Conservation (phyloP, 64 coral and sea anemone species). For the Montipora capricornis region DNA sequence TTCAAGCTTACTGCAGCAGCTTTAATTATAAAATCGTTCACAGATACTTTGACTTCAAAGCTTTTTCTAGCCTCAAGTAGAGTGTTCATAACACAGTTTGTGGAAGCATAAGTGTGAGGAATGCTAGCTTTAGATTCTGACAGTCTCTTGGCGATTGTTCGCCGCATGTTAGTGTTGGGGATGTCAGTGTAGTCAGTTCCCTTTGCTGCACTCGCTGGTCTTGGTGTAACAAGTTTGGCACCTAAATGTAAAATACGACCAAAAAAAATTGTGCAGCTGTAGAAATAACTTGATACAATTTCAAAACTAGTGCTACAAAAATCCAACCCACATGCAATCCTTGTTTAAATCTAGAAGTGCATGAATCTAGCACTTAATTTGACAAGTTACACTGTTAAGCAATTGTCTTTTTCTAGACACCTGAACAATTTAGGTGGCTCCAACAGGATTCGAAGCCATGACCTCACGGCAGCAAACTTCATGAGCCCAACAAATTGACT, state of each 20-base stretch:
- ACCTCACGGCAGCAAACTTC: too few relatives aligned
- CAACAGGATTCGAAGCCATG: too few relatives aligned
- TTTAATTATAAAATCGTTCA: conserved; percentile 94
- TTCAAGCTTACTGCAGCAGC: conserved; percentile 67
- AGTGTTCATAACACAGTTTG: conserved; percentile 84
- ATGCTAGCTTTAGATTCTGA: conserved; percentile 86
- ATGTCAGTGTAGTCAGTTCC: conserved; percentile 52
- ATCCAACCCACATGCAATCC: conserved; percentile 21
- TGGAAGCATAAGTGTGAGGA: conserved; percentile 86
- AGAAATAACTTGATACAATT: neutral
- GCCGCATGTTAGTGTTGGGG: conserved; percentile 78
- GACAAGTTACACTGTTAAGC: too few relatives aligned
- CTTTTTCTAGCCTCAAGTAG: conserved; percentile 54
- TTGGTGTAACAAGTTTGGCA: neutral
- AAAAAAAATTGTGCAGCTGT: neutral
- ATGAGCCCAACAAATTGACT: too few relatives aligned
- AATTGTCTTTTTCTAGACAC: too few relatives aligned
- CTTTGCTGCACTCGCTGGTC: neutral
- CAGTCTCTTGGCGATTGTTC: conserved; percentile 87
- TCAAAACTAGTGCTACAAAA: neutral
- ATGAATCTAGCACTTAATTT: too few relatives aligned
- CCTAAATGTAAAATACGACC: neutral
- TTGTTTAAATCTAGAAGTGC: neutral
- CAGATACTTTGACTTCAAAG: conserved; percentile 76
- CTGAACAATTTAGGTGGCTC: too few relatives aligned